phyloP scores from a whole-genome alignment of 2,888 invertebrate species.

The Nowickia ferox region DNA sequence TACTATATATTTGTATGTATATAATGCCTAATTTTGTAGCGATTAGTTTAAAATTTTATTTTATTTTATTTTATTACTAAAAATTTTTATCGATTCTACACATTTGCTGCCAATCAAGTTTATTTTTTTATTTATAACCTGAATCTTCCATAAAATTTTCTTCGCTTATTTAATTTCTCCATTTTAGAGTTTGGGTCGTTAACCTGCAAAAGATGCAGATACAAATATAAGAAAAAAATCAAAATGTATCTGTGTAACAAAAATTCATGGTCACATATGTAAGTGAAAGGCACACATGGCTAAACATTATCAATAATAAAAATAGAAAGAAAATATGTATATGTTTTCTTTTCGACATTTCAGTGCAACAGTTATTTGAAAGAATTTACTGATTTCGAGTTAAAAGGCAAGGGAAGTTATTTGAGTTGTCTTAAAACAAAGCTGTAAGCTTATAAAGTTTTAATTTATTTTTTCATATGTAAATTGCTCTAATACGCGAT shows the following conservation, averaged over 20 bases:
- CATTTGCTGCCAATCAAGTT: slow-evolving; percentile 47
- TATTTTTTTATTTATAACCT: slow-evolving; percentile 17
- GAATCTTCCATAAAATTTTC: slow-evolving; percentile 26
- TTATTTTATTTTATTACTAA: background rate
- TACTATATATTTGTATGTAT: background rate
- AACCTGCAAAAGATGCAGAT: slow-evolving; percentile 64
- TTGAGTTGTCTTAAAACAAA: background rate
- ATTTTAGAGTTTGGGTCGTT: slow-evolving; percentile 55
- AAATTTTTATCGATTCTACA: background rate
- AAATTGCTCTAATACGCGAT: too few relatives aligned
- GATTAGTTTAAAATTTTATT: background rate
- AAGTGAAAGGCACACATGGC: slow-evolving; percentile 39
- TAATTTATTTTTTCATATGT: too few relatives aligned
- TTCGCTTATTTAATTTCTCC: slow-evolving; percentile 31
- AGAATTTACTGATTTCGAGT: slow-evolving; percentile 3
- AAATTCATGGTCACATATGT: slow-evolving; percentile 67
- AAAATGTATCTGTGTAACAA: slow-evolving; percentile 28
- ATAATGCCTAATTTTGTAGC: background rate
- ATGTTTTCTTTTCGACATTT: slow-evolving; percentile 18
- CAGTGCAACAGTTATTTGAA: slow-evolving; percentile 23
- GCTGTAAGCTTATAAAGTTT: too few relatives aligned
- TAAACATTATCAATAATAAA: slow-evolving; percentile 39
- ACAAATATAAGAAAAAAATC: background rate
- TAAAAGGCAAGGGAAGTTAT: background rate
- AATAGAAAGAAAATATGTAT: slow-evolving; percentile 50